These are phyloP conservation scores for Cyaniris semiargus DNA, from an alignment of 2,888 invertebrate species.

Conservation along the genomic window DNA sequence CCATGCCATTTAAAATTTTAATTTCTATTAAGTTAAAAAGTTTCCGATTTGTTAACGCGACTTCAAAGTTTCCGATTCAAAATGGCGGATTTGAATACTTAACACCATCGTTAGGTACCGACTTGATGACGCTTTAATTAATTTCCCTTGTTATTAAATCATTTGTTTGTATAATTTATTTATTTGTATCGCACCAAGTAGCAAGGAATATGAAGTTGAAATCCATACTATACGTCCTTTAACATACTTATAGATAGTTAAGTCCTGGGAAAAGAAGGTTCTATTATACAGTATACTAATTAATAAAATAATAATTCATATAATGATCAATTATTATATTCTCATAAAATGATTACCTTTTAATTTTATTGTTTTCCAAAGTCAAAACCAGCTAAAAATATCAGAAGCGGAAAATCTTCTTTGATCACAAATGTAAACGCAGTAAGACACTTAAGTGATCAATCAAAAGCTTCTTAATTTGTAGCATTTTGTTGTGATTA, in stretches of 20 bases:
- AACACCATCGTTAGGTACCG: neutral
- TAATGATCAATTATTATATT: too few species aligned
- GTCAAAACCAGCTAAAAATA: too few species aligned
- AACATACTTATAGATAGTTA: too few species aligned
- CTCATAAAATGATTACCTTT: too few species aligned
- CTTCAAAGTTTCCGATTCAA: constrained; percentile 44
- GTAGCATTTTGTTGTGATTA: neutral
- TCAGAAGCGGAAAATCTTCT: neutral
- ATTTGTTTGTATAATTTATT: neutral
- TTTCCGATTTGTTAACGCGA: constrained; percentile 46
- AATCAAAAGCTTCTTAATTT: neutral
- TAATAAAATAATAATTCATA: too few species aligned
- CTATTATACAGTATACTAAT: too few species aligned
- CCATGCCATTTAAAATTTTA: constrained; percentile 40
- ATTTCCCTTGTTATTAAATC: neutral
- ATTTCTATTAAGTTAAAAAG: constrained; percentile 45
- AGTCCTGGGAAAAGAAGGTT: too few species aligned
- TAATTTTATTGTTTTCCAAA: too few species aligned
- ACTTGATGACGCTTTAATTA: constrained; percentile 6
- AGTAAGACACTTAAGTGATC: neutral
- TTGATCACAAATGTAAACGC: neutral
- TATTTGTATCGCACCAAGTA: neutral
- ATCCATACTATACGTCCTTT: too few species aligned
- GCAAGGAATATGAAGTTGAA: too few species aligned
- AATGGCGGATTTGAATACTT: constrained; percentile 42